Percentiles rank a stretch among this genome's conserved stretches.
These are phyloP conservation scores for Trinorchestia longiramus DNA, from an alignment of 1,140 invertebrate species.

Conservation along the genomic window DNA sequence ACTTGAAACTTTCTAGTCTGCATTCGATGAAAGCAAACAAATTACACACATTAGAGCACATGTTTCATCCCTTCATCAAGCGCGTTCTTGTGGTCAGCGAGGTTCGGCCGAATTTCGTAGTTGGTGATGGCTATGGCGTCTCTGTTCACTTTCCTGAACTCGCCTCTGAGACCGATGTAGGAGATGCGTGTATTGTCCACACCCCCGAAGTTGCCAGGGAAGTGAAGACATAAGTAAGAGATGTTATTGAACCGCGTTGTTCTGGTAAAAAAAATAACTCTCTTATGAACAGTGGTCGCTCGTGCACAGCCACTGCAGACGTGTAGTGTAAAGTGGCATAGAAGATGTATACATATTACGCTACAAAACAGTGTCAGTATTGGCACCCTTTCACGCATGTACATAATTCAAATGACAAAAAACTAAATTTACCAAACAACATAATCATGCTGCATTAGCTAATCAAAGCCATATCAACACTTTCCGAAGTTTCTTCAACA, in stretches of 20 bases:
- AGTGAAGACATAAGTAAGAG: constrained; percentile 21
- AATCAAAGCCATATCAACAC: too few relatives aligned
- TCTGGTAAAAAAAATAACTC: neutral
- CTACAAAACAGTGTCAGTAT: too few relatives aligned
- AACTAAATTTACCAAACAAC: too few relatives aligned
- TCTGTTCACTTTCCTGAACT: constrained; percentile 12
- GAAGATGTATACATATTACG: too few relatives aligned
- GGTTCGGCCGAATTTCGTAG: constrained; percentile 8
- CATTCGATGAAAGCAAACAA: neutral
- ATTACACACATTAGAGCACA: neutral
- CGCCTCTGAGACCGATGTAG: constrained; percentile 33
- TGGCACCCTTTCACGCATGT: too few relatives aligned
- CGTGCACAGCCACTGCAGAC: too few relatives aligned
- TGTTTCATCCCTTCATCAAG: constrained; percentile 42
- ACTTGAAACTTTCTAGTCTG: neutral
- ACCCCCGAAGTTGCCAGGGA: constrained; percentile 14
- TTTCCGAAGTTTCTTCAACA: too few relatives aligned
- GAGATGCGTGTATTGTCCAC: constrained; percentile 28
- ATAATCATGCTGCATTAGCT: too few relatives aligned
- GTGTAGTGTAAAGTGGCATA: too few relatives aligned
- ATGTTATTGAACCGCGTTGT: constrained; percentile 28
- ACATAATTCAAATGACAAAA: too few relatives aligned
- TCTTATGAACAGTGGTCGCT: too few relatives aligned
- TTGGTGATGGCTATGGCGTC: constrained; percentile 35
- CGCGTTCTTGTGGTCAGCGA: constrained; percentile 37